Conservation (phyloP, 2,797 vertebrate genomes). For the Sebastes iracundus region DNA sequence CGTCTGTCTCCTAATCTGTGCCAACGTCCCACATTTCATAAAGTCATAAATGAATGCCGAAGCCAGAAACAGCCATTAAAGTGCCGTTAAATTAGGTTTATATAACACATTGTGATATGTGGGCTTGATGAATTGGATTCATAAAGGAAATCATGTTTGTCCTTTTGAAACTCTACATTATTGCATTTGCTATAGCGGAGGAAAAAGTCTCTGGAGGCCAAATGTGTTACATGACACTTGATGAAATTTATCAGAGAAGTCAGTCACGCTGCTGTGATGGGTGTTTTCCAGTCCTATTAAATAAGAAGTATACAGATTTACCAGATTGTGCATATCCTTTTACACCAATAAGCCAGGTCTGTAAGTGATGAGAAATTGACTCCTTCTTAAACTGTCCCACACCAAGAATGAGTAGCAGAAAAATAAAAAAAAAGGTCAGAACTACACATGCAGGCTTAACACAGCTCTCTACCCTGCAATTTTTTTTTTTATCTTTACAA, state of each 20-base stretch:
- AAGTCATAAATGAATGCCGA: background rate
- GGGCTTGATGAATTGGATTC: background rate
- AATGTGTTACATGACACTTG: background rate
- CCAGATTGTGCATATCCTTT: background rate
- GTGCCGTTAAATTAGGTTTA: background rate
- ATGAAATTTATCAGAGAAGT: background rate
- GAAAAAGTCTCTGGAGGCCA: conserved; percentile 1
- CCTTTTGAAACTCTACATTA: background rate
- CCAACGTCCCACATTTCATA: background rate
- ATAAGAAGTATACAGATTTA: background rate
- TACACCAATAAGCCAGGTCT: background rate
- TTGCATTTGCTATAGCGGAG: background rate
- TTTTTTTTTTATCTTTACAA: too few relatives aligned
- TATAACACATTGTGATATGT: background rate
- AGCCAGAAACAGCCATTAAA: background rate
- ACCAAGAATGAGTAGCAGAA: background rate
- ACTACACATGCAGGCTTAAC: too few relatives aligned
- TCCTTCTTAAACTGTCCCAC: background rate
- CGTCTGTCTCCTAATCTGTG: background rate
- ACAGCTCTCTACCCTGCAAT: too few relatives aligned
- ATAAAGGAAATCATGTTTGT: conserved; percentile 1
- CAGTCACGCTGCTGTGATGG: background rate
- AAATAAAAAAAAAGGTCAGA: too few relatives aligned
- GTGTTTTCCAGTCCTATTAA: background rate
- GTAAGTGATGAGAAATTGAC: background rate